Percentiles rank a stretch among this genome's conserved stretches.
phyloP scores from a whole-genome alignment of 2,797 vertebrate species.

The Urophycis tenuis region DNA sequence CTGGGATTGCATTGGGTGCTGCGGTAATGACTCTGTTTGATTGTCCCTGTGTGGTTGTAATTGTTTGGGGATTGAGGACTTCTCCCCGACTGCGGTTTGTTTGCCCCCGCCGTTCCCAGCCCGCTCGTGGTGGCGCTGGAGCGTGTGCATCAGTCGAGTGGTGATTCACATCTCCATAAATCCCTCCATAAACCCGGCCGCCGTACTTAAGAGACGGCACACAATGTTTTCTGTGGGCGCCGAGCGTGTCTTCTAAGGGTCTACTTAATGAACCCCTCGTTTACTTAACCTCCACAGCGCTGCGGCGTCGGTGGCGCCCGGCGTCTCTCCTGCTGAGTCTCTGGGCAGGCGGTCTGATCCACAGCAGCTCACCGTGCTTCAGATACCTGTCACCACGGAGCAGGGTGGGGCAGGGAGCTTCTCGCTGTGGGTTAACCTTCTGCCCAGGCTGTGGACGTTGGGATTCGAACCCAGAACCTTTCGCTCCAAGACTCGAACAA shows the following conservation, averaged over 20 bases:
- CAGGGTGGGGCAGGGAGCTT: no score
- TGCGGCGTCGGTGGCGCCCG: neutral
- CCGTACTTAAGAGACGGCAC: neutral
- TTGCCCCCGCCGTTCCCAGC: neutral
- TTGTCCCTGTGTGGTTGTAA: constrained; percentile 31
- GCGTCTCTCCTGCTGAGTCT: no score
- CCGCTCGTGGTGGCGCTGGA: neutral
- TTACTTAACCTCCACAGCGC: neutral
- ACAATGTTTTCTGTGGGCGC: neutral
- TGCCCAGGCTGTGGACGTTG: no score
- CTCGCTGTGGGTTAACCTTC: no score
- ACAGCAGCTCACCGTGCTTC: no score
- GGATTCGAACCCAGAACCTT: no score
- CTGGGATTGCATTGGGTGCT: constrained; percentile 35
- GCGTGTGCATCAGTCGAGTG: neutral
- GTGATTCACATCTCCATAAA: neutral
- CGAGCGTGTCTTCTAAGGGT: neutral
- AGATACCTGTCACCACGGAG: no score
- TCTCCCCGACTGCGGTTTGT: neutral
- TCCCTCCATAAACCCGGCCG: neutral
- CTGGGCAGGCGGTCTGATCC: no score
- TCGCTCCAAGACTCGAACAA: no score
- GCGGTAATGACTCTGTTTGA: constrained; percentile 30
- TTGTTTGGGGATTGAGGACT: constrained; percentile 27
- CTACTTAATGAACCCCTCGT: neutral